Percentiles rank a stretch among this genome's conserved stretches.
Conservation (phyloP, 2,113 vertebrate species). For the Cygnus buccinator region DNA sequence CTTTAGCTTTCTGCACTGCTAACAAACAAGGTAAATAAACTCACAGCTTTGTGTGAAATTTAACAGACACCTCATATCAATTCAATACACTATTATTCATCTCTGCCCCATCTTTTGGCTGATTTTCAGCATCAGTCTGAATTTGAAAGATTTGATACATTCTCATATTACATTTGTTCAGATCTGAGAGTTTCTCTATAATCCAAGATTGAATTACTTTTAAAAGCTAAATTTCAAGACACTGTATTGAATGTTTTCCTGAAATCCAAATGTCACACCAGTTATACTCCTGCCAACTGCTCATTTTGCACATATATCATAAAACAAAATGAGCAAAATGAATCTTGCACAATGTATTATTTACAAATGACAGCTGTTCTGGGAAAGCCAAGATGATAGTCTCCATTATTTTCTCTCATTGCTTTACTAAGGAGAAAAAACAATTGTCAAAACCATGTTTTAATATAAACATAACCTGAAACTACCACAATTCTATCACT, state of each 20-base stretch:
- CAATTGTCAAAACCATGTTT: background rate
- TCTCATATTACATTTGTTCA: background rate
- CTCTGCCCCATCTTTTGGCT: background rate
- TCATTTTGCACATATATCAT: conserved; percentile 7
- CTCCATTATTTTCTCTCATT: background rate
- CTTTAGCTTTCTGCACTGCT: background rate
- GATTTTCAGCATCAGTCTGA: background rate
- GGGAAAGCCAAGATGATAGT: background rate
- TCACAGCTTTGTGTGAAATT: background rate
- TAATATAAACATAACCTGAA: background rate
- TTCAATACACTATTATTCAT: background rate
- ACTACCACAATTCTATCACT: background rate
- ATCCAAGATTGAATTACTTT: background rate
- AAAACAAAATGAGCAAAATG: background rate
- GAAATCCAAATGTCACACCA: background rate
- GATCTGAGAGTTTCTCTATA: background rate
- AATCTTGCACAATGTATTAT: background rate
- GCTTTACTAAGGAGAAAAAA: background rate
- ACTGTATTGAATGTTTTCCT: background rate
- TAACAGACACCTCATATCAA: background rate
- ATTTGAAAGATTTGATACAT: background rate
- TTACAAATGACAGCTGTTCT: conserved; percentile 23
- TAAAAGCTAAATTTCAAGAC: background rate
- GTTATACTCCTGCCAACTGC: background rate
- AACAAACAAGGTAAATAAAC: background rate